phyloP scores from a whole-genome alignment of 1,140 invertebrate species.

The Lepidotrigona ventralis region DNA sequence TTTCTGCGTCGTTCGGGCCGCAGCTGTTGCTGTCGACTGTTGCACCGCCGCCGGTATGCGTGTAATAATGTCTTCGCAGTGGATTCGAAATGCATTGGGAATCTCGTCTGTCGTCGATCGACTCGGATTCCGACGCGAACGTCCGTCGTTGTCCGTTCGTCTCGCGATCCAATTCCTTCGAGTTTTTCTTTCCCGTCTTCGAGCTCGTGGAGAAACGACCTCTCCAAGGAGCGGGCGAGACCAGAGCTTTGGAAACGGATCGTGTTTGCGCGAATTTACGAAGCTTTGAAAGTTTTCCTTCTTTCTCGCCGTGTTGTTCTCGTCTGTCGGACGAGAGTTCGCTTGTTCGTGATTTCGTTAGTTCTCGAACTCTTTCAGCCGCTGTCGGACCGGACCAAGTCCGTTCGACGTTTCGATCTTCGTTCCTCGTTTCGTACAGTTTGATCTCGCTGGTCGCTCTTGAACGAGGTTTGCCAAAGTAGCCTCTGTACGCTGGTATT shows the following conservation, averaged over 20 bases:
- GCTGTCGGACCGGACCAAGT: slow-evolving; percentile 86
- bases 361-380: slow-evolving; percentile 81
- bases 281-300: slow-evolving; percentile 69
- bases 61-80: slow-evolving; percentile 63
- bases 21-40: slow-evolving; percentile 63
- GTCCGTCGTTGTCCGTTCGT: slow-evolving; percentile 7
- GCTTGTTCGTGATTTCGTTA: slow-evolving; percentile 77
- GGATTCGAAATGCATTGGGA: slow-evolving; percentile 13
- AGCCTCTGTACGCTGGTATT: slow-evolving; percentile 61
- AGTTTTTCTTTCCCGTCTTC: slow-evolving; percentile 37
- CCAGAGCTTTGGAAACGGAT: slow-evolving; percentile 63
- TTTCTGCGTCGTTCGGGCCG: slow-evolving; percentile 48
- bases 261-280: slow-evolving; percentile 70
- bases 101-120: not conserved
- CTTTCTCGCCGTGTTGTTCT: slow-evolving; percentile 57
- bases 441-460: slow-evolving; percentile 79
- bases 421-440: slow-evolving; percentile 77
- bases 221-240: slow-evolving; percentile 57
- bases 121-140: not conserved
- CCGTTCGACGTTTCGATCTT: slow-evolving; percentile 80
- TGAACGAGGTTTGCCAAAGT: slow-evolving; percentile 77
- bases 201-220: too few species aligned
- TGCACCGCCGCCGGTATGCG: slow-evolving; percentile 69
- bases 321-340: slow-evolving; percentile 27
- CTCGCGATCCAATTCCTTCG: slow-evolving; percentile 60